A percentile compares a stretch with the other conserved stretches of the same genome.
phyloP scores from a whole-genome alignment of 2,797 vertebrate genomes.

The Falco cherrug region DNA sequence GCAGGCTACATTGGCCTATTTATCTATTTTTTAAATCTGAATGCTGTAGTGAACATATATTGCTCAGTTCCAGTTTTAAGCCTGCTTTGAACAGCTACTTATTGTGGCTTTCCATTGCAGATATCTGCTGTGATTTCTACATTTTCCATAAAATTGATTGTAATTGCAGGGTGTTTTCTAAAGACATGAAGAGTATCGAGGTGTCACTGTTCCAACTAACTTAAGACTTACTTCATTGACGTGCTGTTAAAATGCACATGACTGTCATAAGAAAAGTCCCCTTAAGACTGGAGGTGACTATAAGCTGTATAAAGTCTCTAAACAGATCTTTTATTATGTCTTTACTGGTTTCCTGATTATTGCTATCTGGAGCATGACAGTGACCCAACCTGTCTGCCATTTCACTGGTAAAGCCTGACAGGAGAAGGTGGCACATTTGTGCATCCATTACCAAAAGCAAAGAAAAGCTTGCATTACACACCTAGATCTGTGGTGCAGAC shows the following conservation, averaged over 20 bases:
- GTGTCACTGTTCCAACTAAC: background rate
- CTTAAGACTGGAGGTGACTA: background rate
- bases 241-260: background rate
- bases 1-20: background rate
- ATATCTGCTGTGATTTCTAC: background rate
- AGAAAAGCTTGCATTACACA: background rate
- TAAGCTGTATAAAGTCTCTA: background rate
- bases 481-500: background rate
- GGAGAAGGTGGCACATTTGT: background rate
- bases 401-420: background rate
- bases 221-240: background rate
- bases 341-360: background rate
- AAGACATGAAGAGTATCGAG: background rate
- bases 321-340: background rate
- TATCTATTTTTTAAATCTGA: background rate
- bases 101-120: background rate
- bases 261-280: background rate
- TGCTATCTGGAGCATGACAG: background rate
- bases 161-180: background rate
- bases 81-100: background rate
- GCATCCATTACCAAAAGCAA: background rate
- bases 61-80: background rate
- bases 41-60: background rate
- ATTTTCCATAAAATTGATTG: background rate
- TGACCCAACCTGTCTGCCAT: background rate